Conservation (phyloP, 2,888 invertebrate species). For the Ganaspis brasiliensis region DNA sequence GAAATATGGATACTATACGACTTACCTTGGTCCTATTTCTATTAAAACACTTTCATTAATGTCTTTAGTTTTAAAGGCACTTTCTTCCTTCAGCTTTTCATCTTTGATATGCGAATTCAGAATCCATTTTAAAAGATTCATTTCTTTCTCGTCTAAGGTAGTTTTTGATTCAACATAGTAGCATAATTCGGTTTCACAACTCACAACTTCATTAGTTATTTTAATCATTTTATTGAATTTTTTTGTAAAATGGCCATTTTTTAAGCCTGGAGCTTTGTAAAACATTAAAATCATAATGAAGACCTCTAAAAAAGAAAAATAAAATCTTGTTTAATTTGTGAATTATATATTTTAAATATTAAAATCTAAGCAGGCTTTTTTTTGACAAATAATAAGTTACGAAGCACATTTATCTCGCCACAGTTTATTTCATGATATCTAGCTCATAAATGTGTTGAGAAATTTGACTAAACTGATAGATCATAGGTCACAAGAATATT, state of each 20-base stretch:
- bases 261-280: constrained; percentile 83
- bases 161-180: constrained; percentile 86
- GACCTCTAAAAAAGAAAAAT: neutral
- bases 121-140: constrained; percentile 88
- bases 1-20: too few species aligned
- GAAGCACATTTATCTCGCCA: too few species aligned
- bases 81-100: constrained; percentile 82
- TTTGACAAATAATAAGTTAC: too few species aligned
- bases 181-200: constrained; percentile 88
- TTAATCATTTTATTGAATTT: constrained; percentile 66
- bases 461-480: neutral
- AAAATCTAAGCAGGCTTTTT: too few species aligned
- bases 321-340: neutral
- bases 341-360: too few species aligned
- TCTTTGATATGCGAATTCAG: constrained; percentile 87
- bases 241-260: constrained; percentile 67
- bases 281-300: constrained; percentile 84
- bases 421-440: too few species aligned
- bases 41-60: constrained; percentile 82
- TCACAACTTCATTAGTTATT: constrained; percentile 76
- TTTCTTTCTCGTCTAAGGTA: constrained; percentile 83
- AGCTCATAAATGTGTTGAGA: neutral
- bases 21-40: constrained; percentile 94
- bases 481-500: neutral
- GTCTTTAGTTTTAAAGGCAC: constrained; percentile 77